Base-by-base conservation (phyloP, 2,113 vertebrate species). In the Vulpes lagopus region DNA sequence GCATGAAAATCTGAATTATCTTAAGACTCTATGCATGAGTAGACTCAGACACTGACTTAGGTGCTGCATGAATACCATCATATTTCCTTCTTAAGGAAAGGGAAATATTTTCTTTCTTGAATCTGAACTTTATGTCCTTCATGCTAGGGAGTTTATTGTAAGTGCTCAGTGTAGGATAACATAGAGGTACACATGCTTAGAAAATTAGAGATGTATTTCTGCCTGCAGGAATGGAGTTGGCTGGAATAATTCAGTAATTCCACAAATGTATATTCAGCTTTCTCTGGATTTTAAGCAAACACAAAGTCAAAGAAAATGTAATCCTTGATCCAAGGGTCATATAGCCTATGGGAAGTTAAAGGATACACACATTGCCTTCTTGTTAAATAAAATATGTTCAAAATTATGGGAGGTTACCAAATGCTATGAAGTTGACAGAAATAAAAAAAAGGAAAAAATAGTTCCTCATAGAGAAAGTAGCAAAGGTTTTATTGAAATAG, bases 51-150 rank as follows among this genome's bases (percentile, higher is more conserved):
- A 43, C 12, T 95, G 74, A 80, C 15, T 49, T 87, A 53, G 17
- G 17, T 71, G 2, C 32, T 60, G 86, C 11, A 30, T 55, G 6
- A 25, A 10, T 1, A 65, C 22, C n/a, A 87, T 0, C 69, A 12
- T 23, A 74, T 82, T 78, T 96, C 87, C 59, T 95, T 83, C 62
- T 84, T 11, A 95, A 92, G 20, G 22, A 87, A 96, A 91, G 20
- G 32, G 2, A 92, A 38, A 49, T 88, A 27, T 20, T 76, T 85
- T 94, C 30, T 92, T 91, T 78, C 9, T 80, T 87, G 8, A 64
- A 64, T 86, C 86, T 85, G 67, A 76, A 49, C 88, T 71, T 82
- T 71, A 30, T 60, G 51, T 74, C n/a, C 65, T 91, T 91, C 49
- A 89, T n/a, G 10, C 12, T 14, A 83, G 16, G 62, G 19, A 92